These are phyloP conservation scores for Mobula birostris DNA, from an alignment of 2,113 vertebrate genomes.

Conservation along the genomic window DNA sequence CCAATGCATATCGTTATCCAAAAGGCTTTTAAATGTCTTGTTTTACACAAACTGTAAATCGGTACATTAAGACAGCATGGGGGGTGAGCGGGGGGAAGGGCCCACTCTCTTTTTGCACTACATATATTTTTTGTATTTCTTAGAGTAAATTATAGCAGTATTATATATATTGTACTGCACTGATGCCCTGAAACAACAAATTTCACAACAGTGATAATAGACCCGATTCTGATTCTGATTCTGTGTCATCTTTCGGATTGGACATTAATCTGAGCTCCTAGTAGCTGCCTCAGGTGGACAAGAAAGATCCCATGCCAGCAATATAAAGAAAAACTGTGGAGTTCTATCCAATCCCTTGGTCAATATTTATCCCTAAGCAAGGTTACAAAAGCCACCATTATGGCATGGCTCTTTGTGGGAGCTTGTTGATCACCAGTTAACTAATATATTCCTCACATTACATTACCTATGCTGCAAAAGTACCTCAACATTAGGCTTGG, in stretches of 20 bases:
- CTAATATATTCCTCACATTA: neutral
- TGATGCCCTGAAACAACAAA: too few species aligned
- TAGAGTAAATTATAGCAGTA: too few species aligned
- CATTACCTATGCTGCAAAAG: neutral
- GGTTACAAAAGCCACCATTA: neutral
- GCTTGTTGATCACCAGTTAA: neutral
- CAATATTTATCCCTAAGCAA: neutral
- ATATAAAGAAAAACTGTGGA: neutral
- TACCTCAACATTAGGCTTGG: too few species aligned
- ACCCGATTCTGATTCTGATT: too few species aligned
- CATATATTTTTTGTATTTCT: too few species aligned
- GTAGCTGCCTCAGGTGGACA: neutral
- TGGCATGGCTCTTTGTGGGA: neutral
- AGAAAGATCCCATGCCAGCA: neutral
- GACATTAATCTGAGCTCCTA: neutral
- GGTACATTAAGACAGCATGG: neutral
- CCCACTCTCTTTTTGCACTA: too few species aligned
- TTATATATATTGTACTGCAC: too few species aligned
- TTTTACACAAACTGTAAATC: neutral
- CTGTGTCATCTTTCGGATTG: neutral
- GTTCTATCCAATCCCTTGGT: neutral
- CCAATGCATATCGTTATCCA: too few species aligned
- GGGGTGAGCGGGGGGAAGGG: too few species aligned
- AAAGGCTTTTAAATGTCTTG: neutral
- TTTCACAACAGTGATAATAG: too few species aligned